These are phyloP conservation scores for Manis javanica DNA, from an alignment of 2,797 vertebrate genomes.

Conservation along the genomic window DNA sequence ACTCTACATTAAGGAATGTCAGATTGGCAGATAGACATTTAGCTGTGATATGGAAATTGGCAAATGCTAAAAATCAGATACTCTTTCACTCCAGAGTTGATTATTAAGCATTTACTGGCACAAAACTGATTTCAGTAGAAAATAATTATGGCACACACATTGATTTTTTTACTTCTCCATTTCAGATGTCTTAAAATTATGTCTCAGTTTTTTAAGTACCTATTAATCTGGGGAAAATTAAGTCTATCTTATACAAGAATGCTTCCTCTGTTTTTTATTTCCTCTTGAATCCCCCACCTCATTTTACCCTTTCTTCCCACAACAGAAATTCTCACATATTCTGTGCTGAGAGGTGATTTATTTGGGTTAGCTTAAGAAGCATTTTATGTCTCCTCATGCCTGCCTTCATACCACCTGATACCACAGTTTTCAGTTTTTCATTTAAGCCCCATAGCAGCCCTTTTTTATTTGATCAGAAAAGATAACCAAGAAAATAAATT, in stretches of 20 bases:
- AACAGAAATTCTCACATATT: slow-evolving; percentile 73
- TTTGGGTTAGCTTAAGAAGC: slow-evolving; percentile 75
- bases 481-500: slow-evolving; percentile 79
- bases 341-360: slow-evolving; percentile 72
- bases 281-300: slow-evolving; percentile 13
- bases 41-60: neutral
- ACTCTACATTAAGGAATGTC: neutral
- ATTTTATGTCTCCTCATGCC: slow-evolving; percentile 78
- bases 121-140: neutral
- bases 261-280: slow-evolving; percentile 74
- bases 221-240: slow-evolving; percentile 73
- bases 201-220: slow-evolving; percentile 78
- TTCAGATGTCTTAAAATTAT: neutral
- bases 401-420: slow-evolving; percentile 50
- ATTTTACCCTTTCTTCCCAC: slow-evolving; percentile 59
- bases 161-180: slow-evolving; percentile 3
- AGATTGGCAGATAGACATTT: neutral
- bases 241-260: slow-evolving; percentile 73
- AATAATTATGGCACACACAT: neutral
- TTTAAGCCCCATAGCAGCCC: slow-evolving; percentile 58
- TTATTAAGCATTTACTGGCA: neutral
- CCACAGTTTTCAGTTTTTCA: slow-evolving; percentile 68
- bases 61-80: neutral
- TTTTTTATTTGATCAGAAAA: slow-evolving; percentile 76
- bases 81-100: neutral